Evolutionary conservation across 2,113 vertebrate genomes (phyloP).

Genomic region (Nycticebus coucang): DNA sequence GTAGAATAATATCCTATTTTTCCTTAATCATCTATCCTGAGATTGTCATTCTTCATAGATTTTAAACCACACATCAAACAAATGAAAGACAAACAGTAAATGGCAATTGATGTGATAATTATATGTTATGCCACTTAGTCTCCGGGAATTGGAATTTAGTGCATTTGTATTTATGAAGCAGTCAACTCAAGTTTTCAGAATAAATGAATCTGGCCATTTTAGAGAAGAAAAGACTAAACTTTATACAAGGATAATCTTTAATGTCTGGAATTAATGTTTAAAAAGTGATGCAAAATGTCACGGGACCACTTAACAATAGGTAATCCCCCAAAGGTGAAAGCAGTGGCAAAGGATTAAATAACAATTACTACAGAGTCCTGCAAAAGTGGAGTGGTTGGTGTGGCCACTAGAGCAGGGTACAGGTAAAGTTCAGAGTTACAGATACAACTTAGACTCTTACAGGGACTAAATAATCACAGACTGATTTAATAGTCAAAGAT

Average conservation of each 20-base stretch:
- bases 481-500: background rate
- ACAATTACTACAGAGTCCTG: background rate
- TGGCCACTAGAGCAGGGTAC: background rate
- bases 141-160: background rate
- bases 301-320: background rate
- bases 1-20: background rate
- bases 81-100: background rate
- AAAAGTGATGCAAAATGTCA: conserved; percentile 4
- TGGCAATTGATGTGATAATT: conserved; percentile 1
- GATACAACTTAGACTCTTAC: background rate
- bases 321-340: background rate
- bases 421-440: background rate
- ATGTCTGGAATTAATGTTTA: background rate
- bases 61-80: background rate
- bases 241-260: background rate
- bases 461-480: background rate
- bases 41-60: background rate
- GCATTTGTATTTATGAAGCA: conserved; percentile 36
- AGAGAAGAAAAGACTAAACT: background rate
- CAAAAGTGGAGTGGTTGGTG: background rate
- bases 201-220: background rate
- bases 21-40: background rate
- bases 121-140: background rate
- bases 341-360: background rate
- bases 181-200: conserved; percentile 43